These are phyloP conservation scores for Triplophysa yarkandensis DNA, from an alignment of 2,797 vertebrate genomes.

Conservation along the genomic window DNA sequence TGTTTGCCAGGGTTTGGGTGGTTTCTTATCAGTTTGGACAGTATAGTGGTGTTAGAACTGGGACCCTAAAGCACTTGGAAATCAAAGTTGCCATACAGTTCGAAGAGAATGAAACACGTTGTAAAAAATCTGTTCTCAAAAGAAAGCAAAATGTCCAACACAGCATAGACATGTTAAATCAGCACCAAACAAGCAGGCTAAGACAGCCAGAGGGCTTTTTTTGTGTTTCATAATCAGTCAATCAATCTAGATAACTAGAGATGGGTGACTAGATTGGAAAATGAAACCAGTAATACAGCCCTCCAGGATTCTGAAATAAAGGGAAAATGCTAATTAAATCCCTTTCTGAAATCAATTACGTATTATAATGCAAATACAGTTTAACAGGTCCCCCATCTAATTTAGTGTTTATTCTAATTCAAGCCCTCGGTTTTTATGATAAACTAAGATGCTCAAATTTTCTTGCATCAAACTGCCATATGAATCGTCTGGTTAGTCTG, in stretches of 20 bases:
- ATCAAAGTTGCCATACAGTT: background rate
- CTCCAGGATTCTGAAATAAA: conserved; percentile 27
- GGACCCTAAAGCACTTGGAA: conserved; percentile 23
- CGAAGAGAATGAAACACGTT: conserved; percentile 36
- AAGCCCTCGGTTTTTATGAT: conserved; percentile 62
- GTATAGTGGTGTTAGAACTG: conserved; percentile 23
- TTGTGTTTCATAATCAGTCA: conserved; percentile 66
- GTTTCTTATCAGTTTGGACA: conserved; percentile 12
- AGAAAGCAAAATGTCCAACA: conserved; percentile 50
- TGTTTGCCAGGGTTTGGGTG: conserved; percentile 11
- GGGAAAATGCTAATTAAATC: conserved; percentile 71
- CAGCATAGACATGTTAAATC: conserved; percentile 55
- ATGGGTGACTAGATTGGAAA: conserved; percentile 62
- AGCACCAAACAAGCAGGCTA: conserved; percentile 50
- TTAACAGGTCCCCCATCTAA: conserved; percentile 59
- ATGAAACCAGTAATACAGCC: conserved; percentile 60
- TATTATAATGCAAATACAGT: conserved; percentile 74
- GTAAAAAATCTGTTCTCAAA: conserved; percentile 48
- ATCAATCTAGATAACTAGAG: conserved; percentile 70
- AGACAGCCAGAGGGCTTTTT: conserved; percentile 55
- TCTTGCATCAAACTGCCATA: conserved; percentile 10
- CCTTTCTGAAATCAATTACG: conserved; percentile 68
- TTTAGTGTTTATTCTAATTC: conserved; percentile 61
- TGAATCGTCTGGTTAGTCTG: background rate
- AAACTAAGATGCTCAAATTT: background rate